Percentiles rank a stretch among this genome's conserved stretches.
phyloP scores from a whole-genome alignment of 1,140 invertebrate species.

The Drosophila dunni region DNA sequence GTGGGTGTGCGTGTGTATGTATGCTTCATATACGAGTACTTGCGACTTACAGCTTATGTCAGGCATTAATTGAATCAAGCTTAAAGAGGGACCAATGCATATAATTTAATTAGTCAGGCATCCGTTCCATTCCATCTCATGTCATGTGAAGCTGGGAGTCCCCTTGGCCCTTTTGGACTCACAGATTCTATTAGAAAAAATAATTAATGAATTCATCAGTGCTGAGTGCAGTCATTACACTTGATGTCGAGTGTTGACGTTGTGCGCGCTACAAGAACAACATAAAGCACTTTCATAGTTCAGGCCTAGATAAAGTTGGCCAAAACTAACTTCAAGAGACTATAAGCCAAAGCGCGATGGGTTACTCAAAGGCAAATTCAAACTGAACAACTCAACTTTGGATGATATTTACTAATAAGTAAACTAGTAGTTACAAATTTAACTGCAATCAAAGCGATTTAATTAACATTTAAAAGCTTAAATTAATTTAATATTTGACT shows the following conservation, averaged over 20 bases:
- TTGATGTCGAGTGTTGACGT: conserved; percentile 52
- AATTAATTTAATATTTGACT: no score
- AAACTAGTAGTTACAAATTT: neutral
- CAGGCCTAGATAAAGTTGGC: conserved; percentile 34
- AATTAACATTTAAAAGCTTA: no score
- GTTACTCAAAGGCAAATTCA: neutral
- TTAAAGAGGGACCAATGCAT: conserved; percentile 27
- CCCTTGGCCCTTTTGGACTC: neutral
- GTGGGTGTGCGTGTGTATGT: no score
- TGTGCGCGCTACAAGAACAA: conserved; percentile 38
- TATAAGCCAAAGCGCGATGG: conserved; percentile 17
- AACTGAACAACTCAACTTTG: neutral
- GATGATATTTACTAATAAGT: neutral
- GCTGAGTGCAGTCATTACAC: conserved; percentile 74
- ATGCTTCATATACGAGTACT: neutral
- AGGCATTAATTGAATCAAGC: conserved; percentile 58
- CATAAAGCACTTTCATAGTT: conserved; percentile 45
- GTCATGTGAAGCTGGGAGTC: conserved; percentile 6
- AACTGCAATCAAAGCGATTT: neutral
- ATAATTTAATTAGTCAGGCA: conserved; percentile 69
- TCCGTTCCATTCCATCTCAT: conserved; percentile 16
- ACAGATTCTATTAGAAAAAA: conserved; percentile 60
- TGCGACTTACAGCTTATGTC: conserved; percentile 54
- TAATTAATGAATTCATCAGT: conserved; percentile 79
- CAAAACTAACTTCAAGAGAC: conserved; percentile 36